Evolutionary conservation across 1,140 invertebrate species (phyloP).

Genomic region (Platyscapa corneri): DNA sequence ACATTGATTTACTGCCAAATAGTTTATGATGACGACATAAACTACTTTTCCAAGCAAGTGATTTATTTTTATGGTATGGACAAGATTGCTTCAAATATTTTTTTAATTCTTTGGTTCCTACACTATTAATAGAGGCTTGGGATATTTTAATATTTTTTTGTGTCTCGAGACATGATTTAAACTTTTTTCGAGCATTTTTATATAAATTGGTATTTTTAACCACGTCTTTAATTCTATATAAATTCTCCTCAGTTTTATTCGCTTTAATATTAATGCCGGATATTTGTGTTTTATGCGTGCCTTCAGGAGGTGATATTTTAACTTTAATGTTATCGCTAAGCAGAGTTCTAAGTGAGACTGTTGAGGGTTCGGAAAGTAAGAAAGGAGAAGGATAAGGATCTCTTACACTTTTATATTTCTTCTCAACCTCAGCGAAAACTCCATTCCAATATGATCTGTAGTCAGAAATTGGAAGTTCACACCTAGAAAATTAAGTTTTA

Average conservation of each 20-base stretch:
- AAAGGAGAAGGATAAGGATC: constrained; percentile 47
- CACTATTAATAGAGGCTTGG: not conserved
- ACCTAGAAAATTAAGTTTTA: constrained; percentile 55
- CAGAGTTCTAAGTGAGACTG: constrained; percentile 1
- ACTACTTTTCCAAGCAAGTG: no score
- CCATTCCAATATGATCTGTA: constrained; percentile 58
- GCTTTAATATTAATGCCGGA: not conserved
- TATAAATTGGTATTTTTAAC: not conserved
- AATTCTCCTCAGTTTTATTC: not conserved
- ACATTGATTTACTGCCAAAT: not conserved
- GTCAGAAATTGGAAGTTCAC: constrained; percentile 55
- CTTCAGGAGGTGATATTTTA: constrained; percentile 44
- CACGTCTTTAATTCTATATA: not conserved
- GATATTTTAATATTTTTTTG: not conserved
- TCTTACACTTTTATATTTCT: constrained; percentile 58
- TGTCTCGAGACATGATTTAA: not conserved
- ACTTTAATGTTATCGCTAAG: constrained; percentile 47
- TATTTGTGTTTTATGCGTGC: not conserved
- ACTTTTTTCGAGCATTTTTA: not conserved
- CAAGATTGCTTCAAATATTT: constrained; percentile 50
- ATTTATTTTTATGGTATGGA: constrained; percentile 51
- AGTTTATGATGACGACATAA: not conserved
- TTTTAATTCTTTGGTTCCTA: not conserved
- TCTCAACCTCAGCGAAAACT: constrained; percentile 56
- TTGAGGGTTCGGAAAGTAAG: not conserved